Conservation (phyloP, 2,113 vertebrate species). For the Solenodon paradoxus region DNA sequence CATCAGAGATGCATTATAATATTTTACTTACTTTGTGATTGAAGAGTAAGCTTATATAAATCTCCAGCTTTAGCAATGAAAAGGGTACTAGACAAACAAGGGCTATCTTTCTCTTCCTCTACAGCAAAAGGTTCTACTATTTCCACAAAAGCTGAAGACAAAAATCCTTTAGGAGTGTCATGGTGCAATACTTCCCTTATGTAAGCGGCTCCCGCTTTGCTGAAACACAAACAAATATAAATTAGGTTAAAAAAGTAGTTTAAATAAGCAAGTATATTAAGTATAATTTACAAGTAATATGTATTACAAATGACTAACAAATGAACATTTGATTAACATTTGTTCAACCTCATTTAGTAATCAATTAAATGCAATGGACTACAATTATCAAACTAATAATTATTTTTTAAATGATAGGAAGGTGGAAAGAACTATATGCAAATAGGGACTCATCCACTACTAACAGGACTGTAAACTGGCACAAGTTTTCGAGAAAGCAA, state of each 20-base stretch:
- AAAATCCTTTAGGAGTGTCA: not conserved
- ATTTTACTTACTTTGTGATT: constrained; percentile 37
- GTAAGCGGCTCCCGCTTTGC: constrained; percentile 44
- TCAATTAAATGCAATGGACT: not conserved
- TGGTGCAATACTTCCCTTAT: constrained; percentile 14
- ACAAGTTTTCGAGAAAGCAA: not conserved
- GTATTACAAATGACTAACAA: not conserved
- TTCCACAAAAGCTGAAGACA: constrained; percentile 9
- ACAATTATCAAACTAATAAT: not conserved
- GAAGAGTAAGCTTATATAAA: constrained; percentile 33
- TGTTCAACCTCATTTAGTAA: not conserved
- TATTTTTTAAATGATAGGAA: not conserved
- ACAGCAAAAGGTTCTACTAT: not conserved
- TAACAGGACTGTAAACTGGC: not conserved
- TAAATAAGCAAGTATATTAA: not conserved
- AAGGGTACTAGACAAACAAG: constrained; percentile 44
- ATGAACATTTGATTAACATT: not conserved
- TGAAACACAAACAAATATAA: constrained; percentile 46
- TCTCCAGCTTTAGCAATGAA: accelerated
- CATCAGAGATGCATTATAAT: not conserved
- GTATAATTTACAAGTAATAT: constrained; percentile 30
- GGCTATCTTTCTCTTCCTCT: not conserved
- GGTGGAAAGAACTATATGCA: not conserved
- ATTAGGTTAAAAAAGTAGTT: not conserved
- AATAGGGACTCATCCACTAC: not conserved